These are phyloP conservation scores for Hippopotamus amphibius DNA, from an alignment of 2,113 vertebrate species.

Conservation along the genomic window DNA sequence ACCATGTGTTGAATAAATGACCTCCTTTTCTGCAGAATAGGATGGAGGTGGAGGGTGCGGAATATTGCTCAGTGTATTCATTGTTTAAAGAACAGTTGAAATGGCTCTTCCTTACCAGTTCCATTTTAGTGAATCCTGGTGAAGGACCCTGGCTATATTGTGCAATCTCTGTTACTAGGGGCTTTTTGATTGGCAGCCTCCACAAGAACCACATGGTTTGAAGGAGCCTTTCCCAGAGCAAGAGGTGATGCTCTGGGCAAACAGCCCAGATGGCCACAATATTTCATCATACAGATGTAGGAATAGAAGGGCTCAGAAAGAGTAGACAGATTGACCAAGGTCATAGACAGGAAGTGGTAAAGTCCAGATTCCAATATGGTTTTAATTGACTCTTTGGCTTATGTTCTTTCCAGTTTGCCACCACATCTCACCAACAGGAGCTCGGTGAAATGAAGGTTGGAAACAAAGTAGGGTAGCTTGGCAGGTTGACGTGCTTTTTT, in stretches of 20 bases:
- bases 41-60: not conserved
- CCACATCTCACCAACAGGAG: not conserved
- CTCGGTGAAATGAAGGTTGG: not conserved
- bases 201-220: not conserved
- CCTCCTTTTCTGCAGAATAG: not conserved
- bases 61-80: not conserved
- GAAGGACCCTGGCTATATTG: not conserved
- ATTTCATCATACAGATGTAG: not conserved
- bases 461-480: not conserved
- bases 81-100: conserved; percentile 10
- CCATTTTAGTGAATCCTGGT: not conserved
- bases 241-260: conserved; percentile 5
- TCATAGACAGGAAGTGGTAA: conserved; percentile 2
- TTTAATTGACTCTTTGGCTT: not conserved
- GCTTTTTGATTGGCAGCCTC: not conserved
- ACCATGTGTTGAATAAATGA: not conserved
- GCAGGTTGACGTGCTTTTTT: not conserved
- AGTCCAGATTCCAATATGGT: not conserved
- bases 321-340: not conserved
- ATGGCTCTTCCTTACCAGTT: not conserved
- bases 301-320: not conserved
- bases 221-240: not conserved
- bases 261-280: not conserved
- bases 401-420: not conserved
- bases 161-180: not conserved